Evolutionary conservation across 1,140 invertebrate genomes (phyloP).

Genomic region (Calephelis nemesis): DNA sequence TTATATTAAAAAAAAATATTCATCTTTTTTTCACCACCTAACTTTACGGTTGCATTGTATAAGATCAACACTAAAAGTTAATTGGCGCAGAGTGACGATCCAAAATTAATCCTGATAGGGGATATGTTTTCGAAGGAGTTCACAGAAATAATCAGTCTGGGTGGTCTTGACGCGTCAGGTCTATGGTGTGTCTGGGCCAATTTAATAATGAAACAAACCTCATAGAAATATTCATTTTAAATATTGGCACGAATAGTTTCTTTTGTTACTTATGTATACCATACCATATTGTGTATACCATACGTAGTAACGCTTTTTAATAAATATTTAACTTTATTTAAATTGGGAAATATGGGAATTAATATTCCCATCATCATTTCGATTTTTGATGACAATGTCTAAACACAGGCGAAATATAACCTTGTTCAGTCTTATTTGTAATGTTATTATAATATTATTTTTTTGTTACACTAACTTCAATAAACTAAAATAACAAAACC

Average conservation of each 20-base stretch:
- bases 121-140: slow-evolving; percentile 2
- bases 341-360: no score
- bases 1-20: neutral
- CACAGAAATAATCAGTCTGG: slow-evolving; percentile 14
- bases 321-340: no score
- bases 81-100: slow-evolving; percentile 15
- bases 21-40: neutral
- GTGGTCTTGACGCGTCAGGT: neutral
- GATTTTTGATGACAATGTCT: no score
- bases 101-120: slow-evolving; percentile 15
- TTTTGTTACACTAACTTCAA: no score
- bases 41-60: neutral
- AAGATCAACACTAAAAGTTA: neutral
- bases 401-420: no score
- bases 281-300: neutral
- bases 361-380: no score
- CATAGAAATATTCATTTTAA: no score
- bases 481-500: no score
- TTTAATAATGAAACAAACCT: neutral
- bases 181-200: neutral
- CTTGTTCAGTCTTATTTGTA: no score
- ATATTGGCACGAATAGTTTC: no score
- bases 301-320: no score
- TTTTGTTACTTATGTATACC: neutral
- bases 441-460: no score